These are phyloP conservation scores for Hafferia zeledoni DNA, from an alignment of 2,797 vertebrate genomes.

Conservation along the genomic window DNA sequence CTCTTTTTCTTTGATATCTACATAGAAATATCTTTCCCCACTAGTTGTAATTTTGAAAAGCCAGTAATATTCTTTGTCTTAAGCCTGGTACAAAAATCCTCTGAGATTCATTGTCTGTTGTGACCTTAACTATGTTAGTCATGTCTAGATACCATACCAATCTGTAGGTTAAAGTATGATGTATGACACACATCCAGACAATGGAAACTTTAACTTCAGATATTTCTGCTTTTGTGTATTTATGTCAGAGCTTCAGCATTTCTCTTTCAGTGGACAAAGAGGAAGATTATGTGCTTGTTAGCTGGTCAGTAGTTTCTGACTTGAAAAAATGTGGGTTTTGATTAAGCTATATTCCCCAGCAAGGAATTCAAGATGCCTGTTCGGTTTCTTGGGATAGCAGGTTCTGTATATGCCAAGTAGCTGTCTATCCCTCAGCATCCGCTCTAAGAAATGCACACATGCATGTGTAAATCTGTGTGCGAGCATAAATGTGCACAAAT, in stretches of 20 bases:
- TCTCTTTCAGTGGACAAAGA: not conserved
- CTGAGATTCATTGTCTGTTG: not conserved
- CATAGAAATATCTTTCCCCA: not conserved
- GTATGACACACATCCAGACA: not conserved
- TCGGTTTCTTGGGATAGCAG: not conserved
- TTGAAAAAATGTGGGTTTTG: not conserved
- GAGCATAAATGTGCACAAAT: not conserved
- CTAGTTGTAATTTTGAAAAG: not conserved
- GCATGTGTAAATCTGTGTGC: not conserved
- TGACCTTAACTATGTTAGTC: slow-evolving; percentile 44
- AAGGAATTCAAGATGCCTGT: not conserved
- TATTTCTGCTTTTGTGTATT: not conserved
- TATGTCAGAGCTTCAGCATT: not conserved
- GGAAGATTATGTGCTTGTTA: not conserved
- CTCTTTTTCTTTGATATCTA: not conserved
- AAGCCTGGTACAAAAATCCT: not conserved
- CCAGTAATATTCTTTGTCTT: not conserved
- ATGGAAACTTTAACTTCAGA: not conserved
- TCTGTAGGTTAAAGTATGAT: not conserved
- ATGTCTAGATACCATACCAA: not conserved
- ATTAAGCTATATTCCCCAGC: not conserved
- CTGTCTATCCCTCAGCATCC: not conserved
- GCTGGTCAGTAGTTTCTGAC: not conserved
- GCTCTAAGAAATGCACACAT: not conserved
- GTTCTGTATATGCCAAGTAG: not conserved